phyloP scores from a whole-genome alignment of 2,113 vertebrate species.

The Accipiter virgatus region DNA sequence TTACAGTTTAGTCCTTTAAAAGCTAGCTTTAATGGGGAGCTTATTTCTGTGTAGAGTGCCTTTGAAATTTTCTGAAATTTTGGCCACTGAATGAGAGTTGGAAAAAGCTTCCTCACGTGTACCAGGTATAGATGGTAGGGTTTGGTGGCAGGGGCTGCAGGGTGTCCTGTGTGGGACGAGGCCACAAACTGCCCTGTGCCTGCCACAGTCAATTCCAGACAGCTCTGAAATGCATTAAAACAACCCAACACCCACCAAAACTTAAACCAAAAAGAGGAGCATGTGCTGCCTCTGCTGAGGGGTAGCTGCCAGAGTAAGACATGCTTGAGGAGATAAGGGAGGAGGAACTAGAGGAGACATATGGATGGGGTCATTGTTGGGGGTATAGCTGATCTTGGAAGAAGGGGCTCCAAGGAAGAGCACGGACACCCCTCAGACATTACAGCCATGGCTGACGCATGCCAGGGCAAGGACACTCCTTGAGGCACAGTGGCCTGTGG shows the following conservation, averaged over 20 bases:
- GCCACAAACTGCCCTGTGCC: neutral
- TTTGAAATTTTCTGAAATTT: neutral
- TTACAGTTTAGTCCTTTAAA: neutral
- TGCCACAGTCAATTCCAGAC: neutral
- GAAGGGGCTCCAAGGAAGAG: neutral
- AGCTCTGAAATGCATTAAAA: neutral
- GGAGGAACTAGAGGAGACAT: neutral
- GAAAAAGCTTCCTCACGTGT: neutral
- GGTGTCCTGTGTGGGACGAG: neutral
- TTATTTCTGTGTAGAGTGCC: neutral
- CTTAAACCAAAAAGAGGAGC: neutral
- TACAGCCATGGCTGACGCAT: neutral
- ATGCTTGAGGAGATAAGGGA: neutral
- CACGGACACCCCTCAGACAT: neutral
- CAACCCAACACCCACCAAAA: neutral
- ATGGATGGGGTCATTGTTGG: neutral
- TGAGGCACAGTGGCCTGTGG: neutral
- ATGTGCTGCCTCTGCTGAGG: neutral
- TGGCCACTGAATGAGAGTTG: neutral
- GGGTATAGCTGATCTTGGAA: neutral
- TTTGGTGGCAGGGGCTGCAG: neutral
- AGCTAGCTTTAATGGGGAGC: neutral
- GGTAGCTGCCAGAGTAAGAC: neutral
- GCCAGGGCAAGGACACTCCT: neutral
- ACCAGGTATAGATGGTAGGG: neutral